These are phyloP conservation scores for Dorcus parallelipipedus DNA, from an alignment of 2,888 invertebrate genomes.

Conservation along the genomic window DNA sequence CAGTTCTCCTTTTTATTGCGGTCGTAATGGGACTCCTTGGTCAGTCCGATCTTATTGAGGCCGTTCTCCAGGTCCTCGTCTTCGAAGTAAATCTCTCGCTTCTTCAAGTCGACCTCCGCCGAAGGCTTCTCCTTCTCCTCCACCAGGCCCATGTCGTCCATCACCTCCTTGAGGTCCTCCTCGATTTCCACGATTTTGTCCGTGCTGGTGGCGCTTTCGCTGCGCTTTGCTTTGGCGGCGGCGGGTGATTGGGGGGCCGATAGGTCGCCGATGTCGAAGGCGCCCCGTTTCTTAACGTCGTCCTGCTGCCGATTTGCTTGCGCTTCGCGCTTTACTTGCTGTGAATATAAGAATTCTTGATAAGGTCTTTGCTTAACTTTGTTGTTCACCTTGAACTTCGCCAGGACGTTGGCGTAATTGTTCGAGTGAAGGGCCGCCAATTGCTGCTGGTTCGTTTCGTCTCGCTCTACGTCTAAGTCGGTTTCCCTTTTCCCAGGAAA, in stretches of 20 bases:
- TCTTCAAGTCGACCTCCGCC: constrained; percentile 6
- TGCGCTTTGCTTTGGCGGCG: not conserved
- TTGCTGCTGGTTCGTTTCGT: constrained; percentile 6
- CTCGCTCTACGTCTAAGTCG: constrained; percentile 9
- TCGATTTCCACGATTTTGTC: constrained; percentile 29
- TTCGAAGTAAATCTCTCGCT: constrained; percentile 23
- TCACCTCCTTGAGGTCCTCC: constrained; percentile 28
- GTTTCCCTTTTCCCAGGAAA: constrained; percentile 12
- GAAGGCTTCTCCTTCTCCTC: constrained; percentile 22
- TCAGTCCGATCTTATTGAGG: constrained; percentile 28
- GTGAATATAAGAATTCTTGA: constrained; percentile 14
- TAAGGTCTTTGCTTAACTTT: constrained; percentile 18
- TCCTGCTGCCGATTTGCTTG: not conserved
- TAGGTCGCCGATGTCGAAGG: constrained; percentile 12
- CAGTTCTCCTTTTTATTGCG: constrained; percentile 25
- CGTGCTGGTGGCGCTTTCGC: not conserved
- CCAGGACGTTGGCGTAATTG: constrained; percentile 22
- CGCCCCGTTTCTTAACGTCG: constrained; percentile 13
- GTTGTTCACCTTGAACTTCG: constrained; percentile 24
- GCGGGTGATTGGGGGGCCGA: not conserved
- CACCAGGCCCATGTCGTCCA: constrained; percentile 30
- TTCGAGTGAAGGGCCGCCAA: constrained; percentile 10
- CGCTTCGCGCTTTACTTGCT: constrained; percentile 10
- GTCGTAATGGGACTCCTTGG: constrained; percentile 25
- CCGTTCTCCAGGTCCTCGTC: constrained; percentile 33